Percentiles rank a stretch among this genome's conserved stretches.
Conservation (phyloP, 2,113 vertebrate genomes). For the Gymnarchus niloticus region DNA sequence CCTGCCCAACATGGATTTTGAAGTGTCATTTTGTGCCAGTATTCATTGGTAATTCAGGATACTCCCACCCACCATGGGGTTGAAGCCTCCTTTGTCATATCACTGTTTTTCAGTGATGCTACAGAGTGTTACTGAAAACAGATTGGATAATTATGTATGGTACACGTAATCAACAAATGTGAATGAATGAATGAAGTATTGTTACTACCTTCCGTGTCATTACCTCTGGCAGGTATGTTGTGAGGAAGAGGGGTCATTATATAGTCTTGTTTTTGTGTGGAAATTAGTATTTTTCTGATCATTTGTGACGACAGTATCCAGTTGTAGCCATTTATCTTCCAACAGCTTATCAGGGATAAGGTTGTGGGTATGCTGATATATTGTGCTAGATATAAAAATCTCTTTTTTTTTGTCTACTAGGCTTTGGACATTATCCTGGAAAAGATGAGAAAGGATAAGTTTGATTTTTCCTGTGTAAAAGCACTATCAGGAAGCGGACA, state of each 20-base stretch:
- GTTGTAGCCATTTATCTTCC: background rate
- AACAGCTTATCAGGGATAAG: background rate
- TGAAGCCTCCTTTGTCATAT: too few species aligned
- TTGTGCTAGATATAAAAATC: background rate
- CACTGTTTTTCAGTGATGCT: too few species aligned
- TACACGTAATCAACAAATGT: background rate
- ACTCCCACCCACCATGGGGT: too few species aligned
- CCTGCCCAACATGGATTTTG: too few species aligned
- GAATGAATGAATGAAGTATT: background rate
- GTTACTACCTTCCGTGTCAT: background rate
- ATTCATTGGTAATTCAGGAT: too few species aligned
- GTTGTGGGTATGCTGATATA: background rate
- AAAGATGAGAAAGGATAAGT: conserved; percentile 74
- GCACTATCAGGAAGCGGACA: conserved; percentile 89
- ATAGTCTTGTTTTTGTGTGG: background rate
- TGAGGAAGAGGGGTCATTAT: background rate
- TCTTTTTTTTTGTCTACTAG: conserved; percentile 49
- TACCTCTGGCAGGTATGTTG: background rate
- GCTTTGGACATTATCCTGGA: conserved; percentile 83
- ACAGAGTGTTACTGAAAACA: background rate
- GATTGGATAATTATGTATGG: background rate
- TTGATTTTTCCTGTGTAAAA: conserved; percentile 75
- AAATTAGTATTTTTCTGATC: background rate
- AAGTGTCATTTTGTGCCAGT: too few species aligned
- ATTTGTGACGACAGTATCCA: background rate